A percentile compares a stretch with the other conserved stretches of the same genome.
Evolutionary conservation across 2,888 invertebrate species (phyloP).

Genomic region (Tetheella fluctuosa): DNA sequence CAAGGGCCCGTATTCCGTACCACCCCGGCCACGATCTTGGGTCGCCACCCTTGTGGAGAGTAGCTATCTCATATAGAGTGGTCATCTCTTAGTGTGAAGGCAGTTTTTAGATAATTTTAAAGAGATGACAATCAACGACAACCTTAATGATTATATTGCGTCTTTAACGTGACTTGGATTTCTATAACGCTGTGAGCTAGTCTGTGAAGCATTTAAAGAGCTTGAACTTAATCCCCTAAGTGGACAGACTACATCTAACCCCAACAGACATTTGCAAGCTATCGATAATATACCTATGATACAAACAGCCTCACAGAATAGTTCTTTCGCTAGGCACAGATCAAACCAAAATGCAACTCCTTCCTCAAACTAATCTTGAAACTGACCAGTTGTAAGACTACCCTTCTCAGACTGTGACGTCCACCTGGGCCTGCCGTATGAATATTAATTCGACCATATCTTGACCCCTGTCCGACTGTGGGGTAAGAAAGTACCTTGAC

Average conservation of each 20-base stretch:
- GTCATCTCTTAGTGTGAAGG: constrained; percentile 16
- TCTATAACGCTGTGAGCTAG: too few relatives aligned
- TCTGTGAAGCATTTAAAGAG: too few relatives aligned
- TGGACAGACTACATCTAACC: too few relatives aligned
- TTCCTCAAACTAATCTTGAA: constrained; percentile 41
- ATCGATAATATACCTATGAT: neutral
- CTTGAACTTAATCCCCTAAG: too few relatives aligned
- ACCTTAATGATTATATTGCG: too few relatives aligned
- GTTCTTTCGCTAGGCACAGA: constrained; percentile 41
- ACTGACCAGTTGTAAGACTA: constrained; percentile 77
- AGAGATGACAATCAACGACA: too few relatives aligned
- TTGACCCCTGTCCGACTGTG: constrained; percentile 73
- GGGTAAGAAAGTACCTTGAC: constrained; percentile 69
- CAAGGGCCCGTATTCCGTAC: constrained; percentile 70
- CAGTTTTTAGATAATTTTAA: neutral
- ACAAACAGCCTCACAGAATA: constrained; percentile 30
- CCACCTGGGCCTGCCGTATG: constrained; percentile 82
- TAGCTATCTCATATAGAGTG: constrained; percentile 26
- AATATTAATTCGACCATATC: constrained; percentile 84
- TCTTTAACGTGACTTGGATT: too few relatives aligned
- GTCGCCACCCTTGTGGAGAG: constrained; percentile 61
- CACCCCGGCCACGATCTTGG: constrained; percentile 70
- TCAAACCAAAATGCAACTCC: neutral
- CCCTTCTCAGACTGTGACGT: constrained; percentile 81
- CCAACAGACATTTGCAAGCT: neutral